These are phyloP conservation scores for Sminthurides bifidus DNA, from an alignment of 1,140 invertebrate genomes.

Conservation along the genomic window DNA sequence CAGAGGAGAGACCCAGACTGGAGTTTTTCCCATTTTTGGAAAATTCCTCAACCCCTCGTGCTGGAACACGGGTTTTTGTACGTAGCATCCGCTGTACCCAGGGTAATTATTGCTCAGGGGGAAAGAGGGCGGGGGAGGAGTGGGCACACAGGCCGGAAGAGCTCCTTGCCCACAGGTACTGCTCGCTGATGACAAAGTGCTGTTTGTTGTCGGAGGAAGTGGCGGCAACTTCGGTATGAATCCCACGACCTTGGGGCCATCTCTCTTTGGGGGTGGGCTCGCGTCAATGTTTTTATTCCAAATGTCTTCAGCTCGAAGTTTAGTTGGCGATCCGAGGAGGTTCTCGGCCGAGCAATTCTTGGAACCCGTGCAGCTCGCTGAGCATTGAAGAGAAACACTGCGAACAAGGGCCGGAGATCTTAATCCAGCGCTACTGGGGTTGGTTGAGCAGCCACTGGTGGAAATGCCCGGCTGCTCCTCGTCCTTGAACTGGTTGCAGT, in stretches of 20 bases:
- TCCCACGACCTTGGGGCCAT: not conserved
- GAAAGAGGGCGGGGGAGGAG: too few relatives aligned
- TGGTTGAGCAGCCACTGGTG: too few relatives aligned
- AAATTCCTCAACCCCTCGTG: not conserved
- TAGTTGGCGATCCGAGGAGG: not conserved
- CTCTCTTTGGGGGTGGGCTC: not conserved
- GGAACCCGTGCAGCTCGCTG: too few relatives aligned
- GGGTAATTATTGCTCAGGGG: slow-evolving; percentile 8
- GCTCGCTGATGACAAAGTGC: not conserved
- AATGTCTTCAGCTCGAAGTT: slow-evolving; percentile 2
- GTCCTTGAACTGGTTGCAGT: too few relatives aligned
- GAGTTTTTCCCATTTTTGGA: slow-evolving; percentile 20
- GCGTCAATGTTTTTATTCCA: slow-evolving; percentile 2
- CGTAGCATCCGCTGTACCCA: slow-evolving; percentile 13
- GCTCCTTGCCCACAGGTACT: not conserved
- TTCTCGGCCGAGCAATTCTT: not conserved
- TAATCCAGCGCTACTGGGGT: too few relatives aligned
- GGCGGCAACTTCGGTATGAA: not conserved
- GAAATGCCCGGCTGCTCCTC: too few relatives aligned
- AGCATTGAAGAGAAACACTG: slow-evolving; percentile 1
- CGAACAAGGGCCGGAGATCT: slow-evolving; percentile 6
- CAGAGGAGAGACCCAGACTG: slow-evolving; percentile 27
- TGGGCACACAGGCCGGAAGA: not conserved
- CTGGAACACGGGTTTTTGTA: not conserved
- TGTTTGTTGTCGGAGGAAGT: not conserved